These are phyloP conservation scores for Ochlodes sylvanus DNA, from an alignment of 2,888 invertebrate species.

Conservation along the genomic window DNA sequence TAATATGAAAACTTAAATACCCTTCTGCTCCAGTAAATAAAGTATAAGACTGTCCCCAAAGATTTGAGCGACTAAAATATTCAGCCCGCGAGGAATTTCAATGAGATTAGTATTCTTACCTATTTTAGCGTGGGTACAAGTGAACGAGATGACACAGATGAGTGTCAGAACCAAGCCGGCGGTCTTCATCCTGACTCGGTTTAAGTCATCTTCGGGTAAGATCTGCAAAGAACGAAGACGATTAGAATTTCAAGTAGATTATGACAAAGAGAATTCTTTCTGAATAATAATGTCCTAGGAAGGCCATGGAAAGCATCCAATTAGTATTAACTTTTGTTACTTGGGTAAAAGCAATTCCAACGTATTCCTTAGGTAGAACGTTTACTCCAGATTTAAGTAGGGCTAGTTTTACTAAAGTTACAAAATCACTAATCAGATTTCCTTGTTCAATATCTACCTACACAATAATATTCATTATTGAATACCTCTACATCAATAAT, in stretches of 20 bases:
- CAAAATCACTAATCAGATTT: too few species aligned
- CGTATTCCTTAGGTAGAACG: too few species aligned
- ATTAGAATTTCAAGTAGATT: constrained; percentile 8
- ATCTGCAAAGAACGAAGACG: constrained; percentile 42
- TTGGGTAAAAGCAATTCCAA: background rate
- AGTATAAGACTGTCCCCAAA: background rate
- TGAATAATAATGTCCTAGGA: background rate
- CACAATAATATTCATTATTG: too few species aligned
- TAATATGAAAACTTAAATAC: background rate
- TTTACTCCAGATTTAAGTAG: too few species aligned
- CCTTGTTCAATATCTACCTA: too few species aligned
- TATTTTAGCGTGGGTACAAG: constrained; percentile 81
- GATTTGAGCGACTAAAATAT: background rate
- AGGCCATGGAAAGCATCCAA: background rate
- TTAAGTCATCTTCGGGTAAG: constrained; percentile 61
- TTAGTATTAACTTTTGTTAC: background rate
- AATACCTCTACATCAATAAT: too few species aligned
- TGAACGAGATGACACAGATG: constrained; percentile 74
- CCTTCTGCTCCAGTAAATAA: background rate
- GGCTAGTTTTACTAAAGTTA: too few species aligned
- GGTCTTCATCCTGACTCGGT: constrained; percentile 71
- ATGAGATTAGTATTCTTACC: constrained; percentile 57
- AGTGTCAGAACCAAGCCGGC: constrained; percentile 73
- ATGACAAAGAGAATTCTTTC: constrained; percentile 3
- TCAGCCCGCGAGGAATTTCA: constrained; percentile 2